Conservation (phyloP, 2,888 invertebrate genomes). For the Stomorhina lunata region DNA sequence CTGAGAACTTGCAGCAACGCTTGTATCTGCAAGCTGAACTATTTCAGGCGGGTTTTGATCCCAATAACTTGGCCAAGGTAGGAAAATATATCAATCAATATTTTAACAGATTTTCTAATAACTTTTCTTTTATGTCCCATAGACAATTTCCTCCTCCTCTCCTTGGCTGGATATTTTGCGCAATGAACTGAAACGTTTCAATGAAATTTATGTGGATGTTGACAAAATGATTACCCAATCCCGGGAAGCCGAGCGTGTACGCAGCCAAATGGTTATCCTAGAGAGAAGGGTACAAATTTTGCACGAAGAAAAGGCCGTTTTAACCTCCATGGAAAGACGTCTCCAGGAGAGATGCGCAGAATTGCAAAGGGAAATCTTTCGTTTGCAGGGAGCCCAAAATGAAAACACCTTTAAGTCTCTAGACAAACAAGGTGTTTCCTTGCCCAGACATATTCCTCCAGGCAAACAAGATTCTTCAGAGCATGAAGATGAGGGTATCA, state of each 20-base stretch:
- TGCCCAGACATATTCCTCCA: conserved; percentile 78
- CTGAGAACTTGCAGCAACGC: conserved; percentile 87
- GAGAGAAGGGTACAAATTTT: conserved; percentile 88
- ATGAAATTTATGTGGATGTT: conserved; percentile 89
- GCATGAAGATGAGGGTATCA: conserved; percentile 93
- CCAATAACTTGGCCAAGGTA: conserved; percentile 80
- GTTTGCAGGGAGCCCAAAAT: conserved; percentile 80
- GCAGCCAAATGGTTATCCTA: conserved; percentile 85
- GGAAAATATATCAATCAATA: conserved; percentile 22
- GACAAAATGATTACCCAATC: conserved; percentile 87
- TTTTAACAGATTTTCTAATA: too few relatives aligned
- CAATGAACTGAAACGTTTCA: conserved; percentile 88
- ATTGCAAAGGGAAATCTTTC: conserved; percentile 85
- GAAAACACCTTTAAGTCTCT: conserved; percentile 76
- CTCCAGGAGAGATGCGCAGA: conserved; percentile 88
- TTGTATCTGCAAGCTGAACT: conserved; percentile 92
- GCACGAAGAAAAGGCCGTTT: conserved; percentile 88
- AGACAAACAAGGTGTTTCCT: conserved; percentile 76
- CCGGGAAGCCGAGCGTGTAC: conserved; percentile 85
- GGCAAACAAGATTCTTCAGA: conserved; percentile 84
- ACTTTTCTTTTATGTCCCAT: conserved; percentile 64
- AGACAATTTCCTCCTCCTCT: conserved; percentile 85
- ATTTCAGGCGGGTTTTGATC: conserved; percentile 89
- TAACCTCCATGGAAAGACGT: conserved; percentile 87
- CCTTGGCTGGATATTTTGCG: conserved; percentile 84